Evolutionary conservation across 1,140 invertebrate species (phyloP).

Genomic region (Saccostrea glomerata): DNA sequence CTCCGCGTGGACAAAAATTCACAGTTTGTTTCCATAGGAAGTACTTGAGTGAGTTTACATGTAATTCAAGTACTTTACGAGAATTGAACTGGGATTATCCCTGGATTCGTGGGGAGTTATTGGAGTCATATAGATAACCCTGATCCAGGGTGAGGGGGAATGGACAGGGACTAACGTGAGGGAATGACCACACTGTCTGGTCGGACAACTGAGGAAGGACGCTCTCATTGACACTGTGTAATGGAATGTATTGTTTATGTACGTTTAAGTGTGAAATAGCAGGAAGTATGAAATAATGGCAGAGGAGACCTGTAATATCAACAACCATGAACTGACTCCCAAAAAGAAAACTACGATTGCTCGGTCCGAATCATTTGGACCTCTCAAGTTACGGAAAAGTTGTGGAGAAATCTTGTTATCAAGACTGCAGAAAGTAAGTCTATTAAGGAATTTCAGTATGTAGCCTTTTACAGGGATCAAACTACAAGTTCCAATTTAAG

Average conservation of each 20-base stretch:
- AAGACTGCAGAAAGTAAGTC: slow-evolving; percentile 55
- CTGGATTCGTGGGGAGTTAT: not conserved
- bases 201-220: not conserved
- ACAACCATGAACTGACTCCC: slow-evolving; percentile 13
- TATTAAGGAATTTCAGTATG: not conserved
- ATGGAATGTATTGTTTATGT: slow-evolving; percentile 14
- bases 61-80: slow-evolving; percentile 29
- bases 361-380: slow-evolving; percentile 55
- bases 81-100: slow-evolving; percentile 30
- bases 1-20: not conserved
- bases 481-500: too few relatives aligned
- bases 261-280: not conserved
- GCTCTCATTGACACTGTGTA: not conserved
- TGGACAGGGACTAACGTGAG: not conserved
- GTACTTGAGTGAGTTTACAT: slow-evolving; percentile 34
- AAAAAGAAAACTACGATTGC: slow-evolving; percentile 35
- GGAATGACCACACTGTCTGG: not conserved
- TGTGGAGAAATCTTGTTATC: slow-evolving; percentile 57
- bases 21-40: slow-evolving; percentile 27
- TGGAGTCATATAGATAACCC: not conserved
- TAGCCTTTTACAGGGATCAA: too few relatives aligned
- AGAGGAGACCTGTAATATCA: not conserved
- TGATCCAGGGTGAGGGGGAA: not conserved
- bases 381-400: slow-evolving; percentile 51
- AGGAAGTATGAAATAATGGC: slow-evolving; percentile 42